phyloP scores from a whole-genome alignment of 1,140 invertebrate genomes.

The Tetramorium simillimum region DNA sequence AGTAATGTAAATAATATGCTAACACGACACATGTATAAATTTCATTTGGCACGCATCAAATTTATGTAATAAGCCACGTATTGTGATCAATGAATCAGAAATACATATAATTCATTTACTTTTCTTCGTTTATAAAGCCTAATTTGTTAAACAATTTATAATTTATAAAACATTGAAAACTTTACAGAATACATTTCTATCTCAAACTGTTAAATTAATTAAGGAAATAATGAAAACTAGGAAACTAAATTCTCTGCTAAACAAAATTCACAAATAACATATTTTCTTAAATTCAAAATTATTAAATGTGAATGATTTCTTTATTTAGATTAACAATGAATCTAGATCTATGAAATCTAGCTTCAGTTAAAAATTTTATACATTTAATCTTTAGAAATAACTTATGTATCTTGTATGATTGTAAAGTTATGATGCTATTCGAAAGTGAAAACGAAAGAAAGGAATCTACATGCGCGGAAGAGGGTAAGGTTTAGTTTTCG shows the following conservation, averaged over 20 bases:
- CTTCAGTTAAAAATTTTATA: neutral
- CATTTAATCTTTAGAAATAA: neutral
- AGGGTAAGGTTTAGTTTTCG: neutral
- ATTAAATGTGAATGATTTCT: neutral
- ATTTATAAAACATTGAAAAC: neutral
- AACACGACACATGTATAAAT: neutral
- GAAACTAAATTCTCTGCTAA: neutral
- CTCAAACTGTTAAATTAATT: neutral
- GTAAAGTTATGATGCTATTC: neutral
- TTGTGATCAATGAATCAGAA: constrained; percentile 24
- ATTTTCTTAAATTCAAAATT: neutral
- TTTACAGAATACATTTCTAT: neutral
- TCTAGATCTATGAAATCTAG: neutral
- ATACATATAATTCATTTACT: constrained; percentile 20
- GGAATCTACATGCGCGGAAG: neutral
- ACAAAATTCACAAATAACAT: neutral
- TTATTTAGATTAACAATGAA: neutral
- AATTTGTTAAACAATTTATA: neutral
- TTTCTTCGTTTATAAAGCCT: neutral
- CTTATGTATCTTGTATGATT: neutral
- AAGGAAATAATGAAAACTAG: neutral
- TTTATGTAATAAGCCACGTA: neutral
- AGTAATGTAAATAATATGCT: neutral
- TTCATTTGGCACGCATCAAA: neutral
- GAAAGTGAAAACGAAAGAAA: neutral